A percentile compares a stretch with the other conserved stretches of the same genome.
phyloP scores from a whole-genome alignment of 2,797 vertebrate species.

The Aotus griseimembra region DNA sequence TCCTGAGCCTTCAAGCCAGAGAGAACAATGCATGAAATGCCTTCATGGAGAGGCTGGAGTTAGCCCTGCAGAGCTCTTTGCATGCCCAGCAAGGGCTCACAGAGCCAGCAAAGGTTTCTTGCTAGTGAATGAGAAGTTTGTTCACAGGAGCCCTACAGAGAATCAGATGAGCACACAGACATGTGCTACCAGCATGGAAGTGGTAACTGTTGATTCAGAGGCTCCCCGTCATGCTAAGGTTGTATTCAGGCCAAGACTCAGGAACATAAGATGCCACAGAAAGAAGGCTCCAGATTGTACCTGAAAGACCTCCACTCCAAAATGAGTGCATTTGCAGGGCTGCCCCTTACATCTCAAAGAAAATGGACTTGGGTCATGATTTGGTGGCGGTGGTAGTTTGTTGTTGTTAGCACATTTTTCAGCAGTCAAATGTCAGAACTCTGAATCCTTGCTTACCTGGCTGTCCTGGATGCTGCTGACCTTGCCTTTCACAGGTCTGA shows the following conservation, averaged over 20 bases:
- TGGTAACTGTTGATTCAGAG: too few relatives aligned
- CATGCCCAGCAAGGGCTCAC: fast-evolving
- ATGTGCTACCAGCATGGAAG: neutral
- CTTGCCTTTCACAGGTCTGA: conserved; percentile 88
- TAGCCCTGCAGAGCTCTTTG: neutral
- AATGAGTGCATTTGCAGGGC: fast-evolving
- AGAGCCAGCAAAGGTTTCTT: neutral
- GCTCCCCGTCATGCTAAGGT: neutral
- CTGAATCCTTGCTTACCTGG: conserved; percentile 89
- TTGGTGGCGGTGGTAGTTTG: fast-evolving
- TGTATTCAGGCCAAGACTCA: neutral
- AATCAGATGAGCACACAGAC: neutral
- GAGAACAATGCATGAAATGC: fast-evolving
- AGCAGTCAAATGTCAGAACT: neutral
- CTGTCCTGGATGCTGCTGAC: conserved; percentile 89
- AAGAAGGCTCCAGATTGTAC: neutral
- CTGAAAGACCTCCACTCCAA: neutral
- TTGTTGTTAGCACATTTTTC: neutral
- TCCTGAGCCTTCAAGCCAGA: neutral
- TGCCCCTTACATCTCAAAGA: neutral
- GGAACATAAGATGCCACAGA: neutral
- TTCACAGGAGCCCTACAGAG: neutral
- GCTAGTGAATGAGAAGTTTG: neutral
- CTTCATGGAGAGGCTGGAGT: neutral
- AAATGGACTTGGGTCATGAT: fast-evolving